Evolutionary conservation across 2,797 vertebrate species (phyloP), one percentile per base, ranked within the genome.

Genomic region (Coranthus polyacanthus): DNA sequence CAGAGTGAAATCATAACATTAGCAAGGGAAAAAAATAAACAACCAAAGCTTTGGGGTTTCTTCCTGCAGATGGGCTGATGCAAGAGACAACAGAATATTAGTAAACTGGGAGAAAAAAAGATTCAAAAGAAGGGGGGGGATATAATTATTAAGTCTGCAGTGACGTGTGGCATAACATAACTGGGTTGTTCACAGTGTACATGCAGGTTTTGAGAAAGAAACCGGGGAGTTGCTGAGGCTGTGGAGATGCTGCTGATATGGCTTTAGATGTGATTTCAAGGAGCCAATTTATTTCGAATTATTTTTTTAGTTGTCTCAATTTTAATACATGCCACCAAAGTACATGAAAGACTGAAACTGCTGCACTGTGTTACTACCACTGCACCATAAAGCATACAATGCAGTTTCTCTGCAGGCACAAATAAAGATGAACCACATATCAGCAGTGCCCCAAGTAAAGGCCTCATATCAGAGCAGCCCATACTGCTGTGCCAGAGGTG

Each of bases 221-320:
- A 86, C 64, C 79, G 78, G 86, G 75, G 83, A 79, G 85, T 29
- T 58, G 68, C 70, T 71, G 79, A 88, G 80, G 80, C 79, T 81
- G 64, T 82, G 70, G 89, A 89, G 87, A 89, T 72, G 87, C 91
- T 93, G 90, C 87, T 90, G 91, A 92, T 83, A 89, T 89, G 85
- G 79, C 66, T 77, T 71, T 62, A 79, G 68, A 38, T 77, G 26
- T 43, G 34, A 68, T 51, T 53, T 73, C 42, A 52, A 18, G 49
- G n/a, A 4, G 9, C 45, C 22, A 22, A 15, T 36, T 59, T 50
- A n/a, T n/a, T n/a, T n/a, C n/a, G n/a, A n/a, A n/a, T 29, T 17
- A 11, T 11, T 52, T 10, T 12, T 47, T 18, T 7, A 65, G 15
- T 42, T 65, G 9, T 22, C 22, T 26, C n/a, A 24, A 17, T 57